phyloP scores from a whole-genome alignment of 2,888 invertebrate species.

The Schrankia costaestrigalis region DNA sequence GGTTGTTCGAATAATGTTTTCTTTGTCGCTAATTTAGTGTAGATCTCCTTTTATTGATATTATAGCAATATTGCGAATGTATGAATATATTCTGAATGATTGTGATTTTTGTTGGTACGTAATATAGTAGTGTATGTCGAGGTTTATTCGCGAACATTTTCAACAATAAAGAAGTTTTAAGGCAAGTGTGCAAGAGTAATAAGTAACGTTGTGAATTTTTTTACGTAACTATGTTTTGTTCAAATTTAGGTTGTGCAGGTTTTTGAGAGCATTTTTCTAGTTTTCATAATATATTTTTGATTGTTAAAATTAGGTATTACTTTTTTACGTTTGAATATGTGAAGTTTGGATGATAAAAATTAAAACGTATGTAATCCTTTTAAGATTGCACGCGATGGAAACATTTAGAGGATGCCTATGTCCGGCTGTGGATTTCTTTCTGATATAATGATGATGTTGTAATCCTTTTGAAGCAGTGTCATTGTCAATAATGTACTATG shows the following conservation, averaged over 20 bases:
- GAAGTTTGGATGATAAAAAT: no score
- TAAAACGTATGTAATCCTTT: no score
- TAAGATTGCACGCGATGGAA: no score
- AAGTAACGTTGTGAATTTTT: slow-evolving; percentile 34
- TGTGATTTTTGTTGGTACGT: no score
- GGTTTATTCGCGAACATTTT: slow-evolving; percentile 14
- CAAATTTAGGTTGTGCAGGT: slow-evolving; percentile 52
- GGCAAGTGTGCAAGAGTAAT: slow-evolving; percentile 49
- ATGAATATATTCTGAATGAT: no score
- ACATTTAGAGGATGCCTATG: no score
- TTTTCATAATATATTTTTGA: no score
- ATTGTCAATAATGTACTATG: no score
- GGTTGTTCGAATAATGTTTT: slow-evolving; percentile 3
- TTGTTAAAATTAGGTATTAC: no score
- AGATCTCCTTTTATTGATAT: slow-evolving; percentile 10
- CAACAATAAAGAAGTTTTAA: slow-evolving; percentile 16
- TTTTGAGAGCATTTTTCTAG: slow-evolving; percentile 22
- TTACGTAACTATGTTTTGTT: slow-evolving; percentile 22
- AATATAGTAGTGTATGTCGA: slow-evolving; percentile 29
- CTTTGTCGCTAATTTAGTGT: slow-evolving; percentile 1
- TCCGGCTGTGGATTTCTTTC: no score
- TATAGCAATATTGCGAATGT: slow-evolving; percentile 1
- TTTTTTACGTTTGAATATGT: slow-evolving; percentile 23
- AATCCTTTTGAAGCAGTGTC: no score
- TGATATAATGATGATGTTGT: no score